These are phyloP conservation scores for Pelobates cultripes DNA, from an alignment of 2,797 vertebrate genomes.

Conservation along the genomic window DNA sequence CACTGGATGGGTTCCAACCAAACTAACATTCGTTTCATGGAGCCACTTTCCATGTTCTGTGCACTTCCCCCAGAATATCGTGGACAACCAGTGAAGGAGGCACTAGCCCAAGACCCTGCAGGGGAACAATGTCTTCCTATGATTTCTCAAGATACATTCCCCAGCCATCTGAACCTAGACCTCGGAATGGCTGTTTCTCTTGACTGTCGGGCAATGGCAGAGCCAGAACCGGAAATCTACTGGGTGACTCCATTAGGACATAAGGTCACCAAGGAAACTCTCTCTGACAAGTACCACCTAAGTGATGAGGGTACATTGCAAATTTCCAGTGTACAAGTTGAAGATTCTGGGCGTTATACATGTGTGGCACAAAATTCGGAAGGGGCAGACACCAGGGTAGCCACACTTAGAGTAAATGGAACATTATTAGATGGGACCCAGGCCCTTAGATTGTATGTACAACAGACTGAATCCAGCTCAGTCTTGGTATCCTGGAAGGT, in stretches of 20 bases:
- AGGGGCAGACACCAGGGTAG: constrained; percentile 90
- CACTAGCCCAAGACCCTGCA: constrained; percentile 76
- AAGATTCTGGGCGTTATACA: constrained; percentile 93
- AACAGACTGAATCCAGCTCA: constrained; percentile 90
- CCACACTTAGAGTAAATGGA: constrained; percentile 88
- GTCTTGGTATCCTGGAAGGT: constrained; percentile 96
- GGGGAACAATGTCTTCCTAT: constrained; percentile 90
- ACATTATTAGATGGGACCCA: constrained; percentile 89
- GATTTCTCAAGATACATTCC: constrained; percentile 90
- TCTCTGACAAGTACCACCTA: constrained; percentile 88
- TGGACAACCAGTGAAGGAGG: constrained; percentile 87
- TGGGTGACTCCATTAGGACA: constrained; percentile 95
- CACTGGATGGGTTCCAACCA: constrained; percentile 94
- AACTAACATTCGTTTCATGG: constrained; percentile 94
- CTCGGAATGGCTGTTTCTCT: constrained; percentile 83
- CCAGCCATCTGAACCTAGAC: constrained; percentile 86
- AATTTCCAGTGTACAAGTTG: constrained; percentile 83
- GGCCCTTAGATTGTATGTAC: constrained; percentile 91
- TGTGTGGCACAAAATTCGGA: constrained; percentile 91
- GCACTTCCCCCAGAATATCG: constrained; percentile 85
- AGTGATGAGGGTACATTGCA: constrained; percentile 87
- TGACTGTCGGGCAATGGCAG: constrained; percentile 93
- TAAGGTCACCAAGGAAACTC: constrained; percentile 85
- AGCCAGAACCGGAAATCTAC: constrained; percentile 95
- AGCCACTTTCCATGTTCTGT: constrained; percentile 93